Evolutionary conservation across 2,113 vertebrate species (phyloP).

Genomic region (Falcunculus frontatus): DNA sequence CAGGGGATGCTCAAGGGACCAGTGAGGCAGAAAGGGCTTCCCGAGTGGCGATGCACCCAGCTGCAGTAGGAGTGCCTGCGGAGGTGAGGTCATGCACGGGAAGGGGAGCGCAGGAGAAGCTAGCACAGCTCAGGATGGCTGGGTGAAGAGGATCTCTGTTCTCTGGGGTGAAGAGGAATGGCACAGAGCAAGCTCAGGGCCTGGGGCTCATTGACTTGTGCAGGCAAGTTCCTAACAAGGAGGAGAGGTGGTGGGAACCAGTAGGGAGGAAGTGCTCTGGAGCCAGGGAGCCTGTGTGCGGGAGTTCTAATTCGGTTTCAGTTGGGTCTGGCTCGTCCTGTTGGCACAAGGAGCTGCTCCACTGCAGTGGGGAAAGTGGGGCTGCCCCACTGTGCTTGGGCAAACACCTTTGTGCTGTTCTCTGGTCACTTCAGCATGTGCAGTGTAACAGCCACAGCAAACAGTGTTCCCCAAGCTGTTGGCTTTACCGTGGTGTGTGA

Average conservation of each 20-base stretch:
- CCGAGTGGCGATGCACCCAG: neutral
- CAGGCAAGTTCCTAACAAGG: neutral
- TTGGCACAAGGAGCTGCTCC: neutral
- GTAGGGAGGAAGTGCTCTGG: neutral
- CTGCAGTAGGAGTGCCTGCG: conserved; percentile 3
- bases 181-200: neutral
- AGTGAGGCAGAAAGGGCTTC: conserved; percentile 37
- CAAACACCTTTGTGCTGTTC: neutral
- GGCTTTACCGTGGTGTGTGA: neutral
- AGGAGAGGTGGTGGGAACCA: neutral
- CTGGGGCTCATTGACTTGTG: neutral
- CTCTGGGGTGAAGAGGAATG: neutral
- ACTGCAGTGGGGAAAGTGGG: neutral
- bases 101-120: neutral
- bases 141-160: neutral
- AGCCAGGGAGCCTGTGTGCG: neutral
- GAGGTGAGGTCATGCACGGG: conserved; percentile 12
- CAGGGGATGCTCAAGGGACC: conserved; percentile 33
- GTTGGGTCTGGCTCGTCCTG: neutral
- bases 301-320: rapidly evolving
- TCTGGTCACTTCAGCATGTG: neutral
- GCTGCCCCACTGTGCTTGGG: neutral
- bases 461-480: neutral
- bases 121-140: neutral
- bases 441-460: neutral